Evolutionary conservation across 2,113 vertebrate genomes (phyloP).

Genomic region (Vimba vimba): DNA sequence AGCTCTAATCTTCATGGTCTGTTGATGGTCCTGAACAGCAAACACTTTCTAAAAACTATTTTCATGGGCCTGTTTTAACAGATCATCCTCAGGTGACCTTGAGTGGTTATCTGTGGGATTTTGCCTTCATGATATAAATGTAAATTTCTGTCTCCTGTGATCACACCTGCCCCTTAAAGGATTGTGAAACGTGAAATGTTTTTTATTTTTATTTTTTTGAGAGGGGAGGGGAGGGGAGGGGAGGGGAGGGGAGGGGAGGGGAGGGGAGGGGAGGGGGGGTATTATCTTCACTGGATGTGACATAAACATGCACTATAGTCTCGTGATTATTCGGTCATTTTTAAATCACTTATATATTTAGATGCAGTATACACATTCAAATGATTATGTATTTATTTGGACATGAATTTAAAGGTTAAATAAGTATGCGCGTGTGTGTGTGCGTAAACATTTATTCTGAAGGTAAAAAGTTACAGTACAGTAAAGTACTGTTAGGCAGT

Average conservation of each 20-base stretch:
- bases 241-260: too few species aligned
- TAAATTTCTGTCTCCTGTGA: neutral
- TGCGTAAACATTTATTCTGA: too few species aligned
- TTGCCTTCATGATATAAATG: constrained; percentile 7
- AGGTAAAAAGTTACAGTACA: too few species aligned
- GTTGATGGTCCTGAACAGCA: constrained; percentile 31
- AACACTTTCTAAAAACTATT: constrained; percentile 24
- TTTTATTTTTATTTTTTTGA: too few species aligned
- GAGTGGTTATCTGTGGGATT: neutral
- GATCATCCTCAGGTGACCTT: constrained; percentile 10
- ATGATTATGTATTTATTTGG: too few species aligned
- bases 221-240: too few species aligned
- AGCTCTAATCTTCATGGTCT: constrained; percentile 33
- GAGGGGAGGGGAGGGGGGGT: too few species aligned
- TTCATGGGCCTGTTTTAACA: constrained; percentile 19
- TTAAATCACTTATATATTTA: neutral
- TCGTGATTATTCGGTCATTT: neutral
- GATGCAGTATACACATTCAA: too few species aligned
- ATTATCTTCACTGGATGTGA: neutral
- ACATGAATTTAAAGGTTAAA: too few species aligned
- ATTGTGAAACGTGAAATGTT: neutral
- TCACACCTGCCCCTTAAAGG: neutral
- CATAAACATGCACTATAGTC: neutral
- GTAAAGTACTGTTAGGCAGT: too few species aligned
- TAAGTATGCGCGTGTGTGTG: too few species aligned